Conservation (phyloP, 2,888 invertebrate species). For the Argynnis bischoffii region DNA sequence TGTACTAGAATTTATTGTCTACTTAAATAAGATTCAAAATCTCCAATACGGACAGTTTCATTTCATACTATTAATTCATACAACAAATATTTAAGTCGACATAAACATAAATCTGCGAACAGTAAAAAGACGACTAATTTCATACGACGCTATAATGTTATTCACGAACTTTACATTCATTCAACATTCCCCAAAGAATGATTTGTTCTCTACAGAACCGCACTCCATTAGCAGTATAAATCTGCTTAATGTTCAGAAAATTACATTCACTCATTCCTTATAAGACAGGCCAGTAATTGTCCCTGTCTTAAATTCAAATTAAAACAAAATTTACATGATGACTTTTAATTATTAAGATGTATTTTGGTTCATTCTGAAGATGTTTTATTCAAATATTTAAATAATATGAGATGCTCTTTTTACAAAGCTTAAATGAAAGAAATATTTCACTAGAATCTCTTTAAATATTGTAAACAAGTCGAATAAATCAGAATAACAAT, state of each 20-base stretch:
- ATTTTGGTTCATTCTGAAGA: constrained; percentile 27
- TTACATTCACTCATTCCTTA: constrained; percentile 43
- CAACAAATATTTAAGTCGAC: too few relatives aligned
- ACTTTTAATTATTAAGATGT: constrained; percentile 49
- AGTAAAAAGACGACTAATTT: constrained; percentile 12
- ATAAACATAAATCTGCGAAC: not conserved
- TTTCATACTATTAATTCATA: too few relatives aligned
- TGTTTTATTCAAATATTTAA: constrained; percentile 33
- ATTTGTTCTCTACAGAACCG: constrained; percentile 46
- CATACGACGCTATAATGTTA: not conserved
- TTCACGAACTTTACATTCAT: constrained; percentile 19
- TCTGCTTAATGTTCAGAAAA: constrained; percentile 49
- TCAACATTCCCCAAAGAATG: constrained; percentile 41
- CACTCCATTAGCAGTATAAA: constrained; percentile 52
- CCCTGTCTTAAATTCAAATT: constrained; percentile 50
- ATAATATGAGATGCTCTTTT: constrained; percentile 19
- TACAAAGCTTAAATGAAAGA: not conserved
- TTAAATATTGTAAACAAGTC: too few relatives aligned
- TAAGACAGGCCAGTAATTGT: constrained; percentile 40
- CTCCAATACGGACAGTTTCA: too few relatives aligned
- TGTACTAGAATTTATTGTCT: too few relatives aligned
- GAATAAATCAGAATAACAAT: too few relatives aligned
- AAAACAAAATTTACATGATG: constrained; percentile 49
- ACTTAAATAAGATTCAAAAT: too few relatives aligned
- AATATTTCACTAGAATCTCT: too few relatives aligned